Evolutionary conservation across 1,140 invertebrate species (phyloP), one percentile per base, ranked within the genome.

Genomic region (Temnothorax longispinosus): DNA sequence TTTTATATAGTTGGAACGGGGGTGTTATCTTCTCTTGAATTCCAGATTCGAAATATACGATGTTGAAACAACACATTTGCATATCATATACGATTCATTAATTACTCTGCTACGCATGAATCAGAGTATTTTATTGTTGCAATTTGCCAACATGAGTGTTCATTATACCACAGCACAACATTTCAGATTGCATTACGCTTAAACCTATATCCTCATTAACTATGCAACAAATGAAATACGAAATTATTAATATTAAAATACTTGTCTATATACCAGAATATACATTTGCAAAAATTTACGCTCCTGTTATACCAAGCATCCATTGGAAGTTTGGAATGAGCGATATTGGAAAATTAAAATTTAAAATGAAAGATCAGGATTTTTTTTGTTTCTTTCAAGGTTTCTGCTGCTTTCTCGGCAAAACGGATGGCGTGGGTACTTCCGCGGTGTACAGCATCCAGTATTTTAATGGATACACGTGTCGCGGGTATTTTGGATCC

Each of bases 381-480:
- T 3, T 1, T 32, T 32, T 32, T 44, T 8, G 6, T 72, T 82
- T 60, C 6, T 44, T n/a, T 58, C 13, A 58, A 74, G 27, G 21
- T 62, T 60, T 18, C n/a, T 67, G 54, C 47, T 38, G n/a, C 11
- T 50, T 47, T 47, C n/a, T 82, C 38, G 38, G 54, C 69, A 13
- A 74, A 84, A 75, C 54, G 11, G 13, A 11, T 35, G 13, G n/a
- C 67, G 65, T n/a, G 35, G 13, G 6, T 58, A 62, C 80, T 84
- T 84, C 80, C 88, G 71, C 15, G 41, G 56, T 82, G 78, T 21
- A 21, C n/a, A 15, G 67, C 62, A 76, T 86, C 69, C 86, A 85
- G 87, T 86, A 87, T 74, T 91, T 92, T 94, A 93, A 93, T 93
- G 90, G 90, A 91, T 93, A 95, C 93, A 95, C 91, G 91, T 94